Base-by-base conservation (phyloP, 2,797 vertebrate species). In the Salarias fasciatus region DNA sequence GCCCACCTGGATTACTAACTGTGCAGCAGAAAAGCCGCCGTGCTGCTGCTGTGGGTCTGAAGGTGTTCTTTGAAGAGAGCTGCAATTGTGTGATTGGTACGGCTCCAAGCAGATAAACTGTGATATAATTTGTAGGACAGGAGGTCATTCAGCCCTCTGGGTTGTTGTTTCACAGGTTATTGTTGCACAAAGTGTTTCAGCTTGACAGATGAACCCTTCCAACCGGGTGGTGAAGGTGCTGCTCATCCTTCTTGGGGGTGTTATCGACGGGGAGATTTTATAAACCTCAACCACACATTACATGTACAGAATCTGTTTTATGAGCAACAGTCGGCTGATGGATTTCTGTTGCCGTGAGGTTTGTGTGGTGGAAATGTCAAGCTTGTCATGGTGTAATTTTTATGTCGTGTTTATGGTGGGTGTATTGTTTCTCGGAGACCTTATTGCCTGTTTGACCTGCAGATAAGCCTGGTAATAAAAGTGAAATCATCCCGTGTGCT, bases 1-100 rank as follows among this genome's bases (percentile, higher is more conserved):
- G 69, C 72, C 80, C 83, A 86, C 81, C 86, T 85, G 84, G 81
- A 82, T 82, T 72, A 61, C 61, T 84, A 79, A 84, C 85, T 55
- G 77, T 73, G 67, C 48, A 59, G 72, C 51, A 62, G 61, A 71
- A 54, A 68, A 53, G 69, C 68, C 66, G 63, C 69, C 60, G 62
- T 63, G 46, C 52, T 59, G 63, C 54, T 18, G 67, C 49, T 68
- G 75, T 79, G 60, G 76, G 61, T 80, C 85, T 78, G 46, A 67
- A 81, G 60, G 54, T 47, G 55, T 60, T 65, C 50, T 69, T 63
- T 71, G 63, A 73, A 71, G 57, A 62, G 13, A 12, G 40, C 38
- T 69, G 52, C 44, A 14, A 24, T 45, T 35, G 47, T 57, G 14
- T 68, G 47, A 64, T 14, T 52, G 37, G 24, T 31, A 38, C 8